phyloP scores from a whole-genome alignment of 2,888 invertebrate genomes.

The Periphyllus acericola region DNA sequence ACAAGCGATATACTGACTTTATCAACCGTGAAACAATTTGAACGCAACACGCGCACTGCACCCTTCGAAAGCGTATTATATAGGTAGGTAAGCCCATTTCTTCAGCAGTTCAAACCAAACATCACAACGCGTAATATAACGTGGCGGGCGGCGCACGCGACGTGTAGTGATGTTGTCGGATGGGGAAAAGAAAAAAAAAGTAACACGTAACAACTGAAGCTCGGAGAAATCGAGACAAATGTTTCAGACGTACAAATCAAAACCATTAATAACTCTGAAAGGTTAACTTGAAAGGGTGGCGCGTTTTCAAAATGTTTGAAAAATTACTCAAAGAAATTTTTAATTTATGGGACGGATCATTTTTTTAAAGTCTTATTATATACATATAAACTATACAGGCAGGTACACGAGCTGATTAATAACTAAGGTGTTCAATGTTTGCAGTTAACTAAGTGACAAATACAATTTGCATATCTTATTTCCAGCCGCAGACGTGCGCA shows the following conservation, averaged over 20 bases:
- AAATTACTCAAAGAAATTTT: conserved; percentile 9
- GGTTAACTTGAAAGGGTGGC: conserved; percentile 1
- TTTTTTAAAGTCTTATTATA: background rate
- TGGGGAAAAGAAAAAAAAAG: background rate
- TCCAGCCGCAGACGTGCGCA: background rate
- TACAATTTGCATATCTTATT: conserved; percentile 17
- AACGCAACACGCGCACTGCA: background rate
- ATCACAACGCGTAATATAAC: background rate
- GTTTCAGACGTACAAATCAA: conserved; percentile 35
- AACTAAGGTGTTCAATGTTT: conserved; percentile 24
- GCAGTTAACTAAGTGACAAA: conserved; percentile 10
- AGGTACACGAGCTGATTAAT: conserved; percentile 16
- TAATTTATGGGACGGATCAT: background rate
- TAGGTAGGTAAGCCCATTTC: background rate
- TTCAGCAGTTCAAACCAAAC: background rate
- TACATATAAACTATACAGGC: background rate
- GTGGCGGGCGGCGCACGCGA: background rate
- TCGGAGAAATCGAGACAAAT: background rate
- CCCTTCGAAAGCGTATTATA: background rate
- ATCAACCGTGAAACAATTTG: conserved; percentile 30
- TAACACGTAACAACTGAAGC: background rate
- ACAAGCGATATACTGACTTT: background rate
- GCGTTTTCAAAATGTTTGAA: conserved; percentile 14
- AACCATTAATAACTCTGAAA: conserved; percentile 34
- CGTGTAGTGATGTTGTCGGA: background rate